Conservation (phyloP, 2,888 invertebrate genomes). For the Trissolcus brochymenae region DNA sequence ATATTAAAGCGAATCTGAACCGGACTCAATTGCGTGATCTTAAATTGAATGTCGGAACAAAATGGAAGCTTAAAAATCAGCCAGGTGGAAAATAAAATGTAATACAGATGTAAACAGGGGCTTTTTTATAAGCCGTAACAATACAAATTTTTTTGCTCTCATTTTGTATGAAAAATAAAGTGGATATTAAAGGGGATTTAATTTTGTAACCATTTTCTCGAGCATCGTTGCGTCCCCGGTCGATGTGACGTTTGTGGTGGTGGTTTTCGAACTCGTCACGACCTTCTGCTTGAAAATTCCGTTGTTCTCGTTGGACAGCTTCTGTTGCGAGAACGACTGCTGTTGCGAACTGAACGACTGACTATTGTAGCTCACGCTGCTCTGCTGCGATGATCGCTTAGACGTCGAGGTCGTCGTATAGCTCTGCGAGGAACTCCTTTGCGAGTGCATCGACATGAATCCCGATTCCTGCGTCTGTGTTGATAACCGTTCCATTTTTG, state of each 20-base stretch:
- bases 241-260: constrained; percentile 65
- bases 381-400: constrained; percentile 81
- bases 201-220: constrained; percentile 74
- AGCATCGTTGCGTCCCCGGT: constrained; percentile 67
- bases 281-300: constrained; percentile 70
- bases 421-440: constrained; percentile 81
- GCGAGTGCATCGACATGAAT: constrained; percentile 81
- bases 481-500: constrained; percentile 74
- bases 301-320: constrained; percentile 69
- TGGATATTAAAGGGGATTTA: not conserved
- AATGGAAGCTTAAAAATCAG: not conserved
- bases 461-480: constrained; percentile 78
- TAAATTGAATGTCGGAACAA: not conserved
- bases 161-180: too few species aligned
- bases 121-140: too few species aligned
- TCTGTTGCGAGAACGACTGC: constrained; percentile 70
- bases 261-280: constrained; percentile 69
- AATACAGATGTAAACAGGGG: too few species aligned
- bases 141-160: too few species aligned
- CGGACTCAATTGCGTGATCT: too few species aligned
- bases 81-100: not conserved
- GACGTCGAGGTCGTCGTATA: constrained; percentile 77
- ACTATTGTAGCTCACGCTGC: constrained; percentile 76
- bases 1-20: constrained; percentile 2
- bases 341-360: constrained; percentile 72